Evolutionary conservation across 1,140 invertebrate species (phyloP).

Genomic region (Hypothenemus hampei): DNA sequence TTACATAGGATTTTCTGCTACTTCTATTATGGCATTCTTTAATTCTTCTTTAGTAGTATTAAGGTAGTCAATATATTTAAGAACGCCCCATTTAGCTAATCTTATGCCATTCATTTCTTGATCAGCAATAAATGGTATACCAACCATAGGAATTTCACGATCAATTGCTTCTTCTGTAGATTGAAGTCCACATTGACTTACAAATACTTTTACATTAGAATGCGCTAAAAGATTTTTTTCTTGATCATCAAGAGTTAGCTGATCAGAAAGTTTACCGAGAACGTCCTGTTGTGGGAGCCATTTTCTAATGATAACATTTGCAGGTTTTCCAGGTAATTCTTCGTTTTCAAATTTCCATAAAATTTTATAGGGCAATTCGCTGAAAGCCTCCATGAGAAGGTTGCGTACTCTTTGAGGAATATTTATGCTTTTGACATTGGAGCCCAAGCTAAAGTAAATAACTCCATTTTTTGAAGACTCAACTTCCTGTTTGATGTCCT

Average conservation of each 20-base stretch:
- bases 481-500: conserved; percentile 19
- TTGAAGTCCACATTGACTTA: conserved; percentile 51
- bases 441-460: conserved; percentile 53
- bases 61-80: conserved; percentile 29
- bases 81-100: conserved; percentile 32
- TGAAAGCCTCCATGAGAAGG: conserved; percentile 47
- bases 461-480: conserved; percentile 45
- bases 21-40: conserved; percentile 20
- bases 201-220: conserved; percentile 44
- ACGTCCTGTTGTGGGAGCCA: conserved; percentile 71
- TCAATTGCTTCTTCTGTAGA: conserved; percentile 50
- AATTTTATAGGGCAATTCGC: conserved; percentile 47
- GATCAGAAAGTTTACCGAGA: conserved; percentile 48
- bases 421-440: conserved; percentile 45
- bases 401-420: conserved; percentile 42
- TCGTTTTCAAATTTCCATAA: conserved; percentile 52
- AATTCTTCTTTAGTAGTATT: conserved; percentile 30
- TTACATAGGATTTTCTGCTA: conserved; percentile 28
- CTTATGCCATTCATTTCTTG: conserved; percentile 40
- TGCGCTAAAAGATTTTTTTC: conserved; percentile 39
- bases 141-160: conserved; percentile 50
- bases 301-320: conserved; percentile 58
- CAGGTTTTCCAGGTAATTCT: conserved; percentile 50
- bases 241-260: not conserved
- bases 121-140: conserved; percentile 45